Base-by-base conservation (phyloP, 2,888 invertebrate species). In the Patella pellucida region DNA sequence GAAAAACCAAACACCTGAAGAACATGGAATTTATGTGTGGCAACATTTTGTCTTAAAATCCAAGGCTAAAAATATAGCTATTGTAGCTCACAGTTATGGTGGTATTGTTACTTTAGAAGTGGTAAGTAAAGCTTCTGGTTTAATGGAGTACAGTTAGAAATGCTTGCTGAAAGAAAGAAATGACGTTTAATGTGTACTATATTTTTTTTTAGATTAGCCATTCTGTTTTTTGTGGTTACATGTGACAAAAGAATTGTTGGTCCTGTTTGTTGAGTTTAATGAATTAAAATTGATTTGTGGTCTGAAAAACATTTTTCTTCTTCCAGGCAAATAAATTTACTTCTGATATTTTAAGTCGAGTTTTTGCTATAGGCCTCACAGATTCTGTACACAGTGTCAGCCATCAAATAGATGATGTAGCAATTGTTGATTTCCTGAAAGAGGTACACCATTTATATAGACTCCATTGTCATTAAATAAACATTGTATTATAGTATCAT, bases 21-120 rank as follows among this genome's bases (percentile, higher is more conserved):
- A 92, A 51, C 96, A 96, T 90, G 93, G 93, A 0, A 86, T 88
- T 1, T 94, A 94, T 85, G 94, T 95, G 0, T 96, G 95, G 95
- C 91, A 94, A 54, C 92, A 94, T 31, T 94, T 94, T 83, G 91
- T 96, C 4, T 87, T 91, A 72, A 91, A 91, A 31, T 90, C 93
- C 0, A 92, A 93, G 76, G 94, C 94, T 0, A 91, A 93, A 62
- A 92, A 93, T 72, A 93, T 96, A 80, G 94, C 94, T 0, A 93
- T 96, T 74, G 93, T 96, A 14, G 96, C 95, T 0, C 96, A 96
- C 86, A 95, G 95, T 87, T 95, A 94, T 85, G 96, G 96, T 2
- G 96, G 95, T 19, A 92, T 94, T 15, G 93, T 95, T 14, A 93
- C 94, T 0, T 91, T 94, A 4, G 91, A 93, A 62, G 89, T 95